These are phyloP conservation scores for Erebia epiphron DNA, from an alignment of 2,888 invertebrate genomes.

Conservation along the genomic window DNA sequence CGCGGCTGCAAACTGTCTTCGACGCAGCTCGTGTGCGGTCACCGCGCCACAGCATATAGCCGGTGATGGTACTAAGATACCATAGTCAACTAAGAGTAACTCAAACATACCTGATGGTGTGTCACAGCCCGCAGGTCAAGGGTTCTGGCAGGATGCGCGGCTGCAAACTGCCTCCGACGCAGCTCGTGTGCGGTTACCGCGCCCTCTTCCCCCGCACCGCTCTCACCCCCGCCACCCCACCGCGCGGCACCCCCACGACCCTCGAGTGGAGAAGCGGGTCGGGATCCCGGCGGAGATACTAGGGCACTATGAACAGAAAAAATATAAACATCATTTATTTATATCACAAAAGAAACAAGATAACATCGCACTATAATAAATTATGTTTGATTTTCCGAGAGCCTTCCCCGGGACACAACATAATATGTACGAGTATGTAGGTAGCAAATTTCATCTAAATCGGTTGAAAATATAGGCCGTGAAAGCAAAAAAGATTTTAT, in stretches of 20 bases:
- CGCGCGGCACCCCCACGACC: constrained; percentile 68
- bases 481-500: no score
- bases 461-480: no score
- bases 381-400: no score
- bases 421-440: no score
- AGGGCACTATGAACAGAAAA: constrained; percentile 56
- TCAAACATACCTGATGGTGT: constrained; percentile 84
- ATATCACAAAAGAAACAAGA: neutral
- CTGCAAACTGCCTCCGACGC: constrained; percentile 86
- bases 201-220: constrained; percentile 65
- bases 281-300: constrained; percentile 66
- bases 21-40: constrained; percentile 86
- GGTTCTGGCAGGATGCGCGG: constrained; percentile 91
- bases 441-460: no score
- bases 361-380: neutral
- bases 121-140: constrained; percentile 88
- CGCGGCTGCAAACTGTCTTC: constrained; percentile 85
- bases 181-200: constrained; percentile 87
- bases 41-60: constrained; percentile 70
- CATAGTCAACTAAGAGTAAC: neutral
- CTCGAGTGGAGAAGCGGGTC: constrained; percentile 72
- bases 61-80: neutral
- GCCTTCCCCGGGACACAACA: no score
- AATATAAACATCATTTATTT: neutral
- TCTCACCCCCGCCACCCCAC: constrained; percentile 50